Evolutionary conservation across 2,797 vertebrate species (phyloP).

Genomic region (Lagocephalus sceleratus): DNA sequence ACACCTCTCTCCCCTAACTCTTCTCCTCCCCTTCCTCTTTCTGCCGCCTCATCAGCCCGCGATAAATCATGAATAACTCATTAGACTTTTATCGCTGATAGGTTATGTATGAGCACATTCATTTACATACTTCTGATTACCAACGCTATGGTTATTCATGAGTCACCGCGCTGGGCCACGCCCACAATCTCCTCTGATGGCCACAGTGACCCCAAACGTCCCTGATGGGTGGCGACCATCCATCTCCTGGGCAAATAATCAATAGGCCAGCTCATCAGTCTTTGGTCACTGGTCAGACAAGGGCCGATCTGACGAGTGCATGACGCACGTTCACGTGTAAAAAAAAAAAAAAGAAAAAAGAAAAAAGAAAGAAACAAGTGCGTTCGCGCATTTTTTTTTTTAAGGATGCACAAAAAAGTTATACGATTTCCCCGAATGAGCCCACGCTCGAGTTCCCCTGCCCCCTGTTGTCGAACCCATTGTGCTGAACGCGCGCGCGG

Average conservation of each 20-base stretch:
- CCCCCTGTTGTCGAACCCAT: conserved; percentile 10
- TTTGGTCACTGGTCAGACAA: conserved; percentile 54
- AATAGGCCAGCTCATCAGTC: conserved; percentile 94
- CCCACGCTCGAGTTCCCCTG: conserved; percentile 1
- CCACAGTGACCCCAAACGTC: conserved; percentile 85
- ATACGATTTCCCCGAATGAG: not conserved
- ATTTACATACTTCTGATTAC: conserved; percentile 75
- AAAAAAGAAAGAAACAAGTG: too few relatives aligned
- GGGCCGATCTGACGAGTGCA: conserved; percentile 33
- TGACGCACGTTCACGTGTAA: conserved; percentile 38
- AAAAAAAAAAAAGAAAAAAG: too few relatives aligned
- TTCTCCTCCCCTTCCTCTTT: conserved; percentile 17
- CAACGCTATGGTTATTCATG: conserved; percentile 72
- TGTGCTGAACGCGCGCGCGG: conserved; percentile 2
- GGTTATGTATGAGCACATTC: conserved; percentile 71
- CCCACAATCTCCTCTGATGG: conserved; percentile 77
- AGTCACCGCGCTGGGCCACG: conserved; percentile 37
- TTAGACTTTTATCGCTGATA: conserved; percentile 66
- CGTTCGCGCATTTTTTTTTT: not conserved
- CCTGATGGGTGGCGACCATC: conserved; percentile 91
- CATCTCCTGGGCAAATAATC: conserved; percentile 94
- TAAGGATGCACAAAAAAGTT: conserved; percentile 5
- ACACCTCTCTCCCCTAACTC: conserved; percentile 20
- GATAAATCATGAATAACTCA: conserved; percentile 76
- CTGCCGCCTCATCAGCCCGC: conserved; percentile 46